Conservation (phyloP, 2,888 invertebrate genomes). For the Dynastes maya region DNA sequence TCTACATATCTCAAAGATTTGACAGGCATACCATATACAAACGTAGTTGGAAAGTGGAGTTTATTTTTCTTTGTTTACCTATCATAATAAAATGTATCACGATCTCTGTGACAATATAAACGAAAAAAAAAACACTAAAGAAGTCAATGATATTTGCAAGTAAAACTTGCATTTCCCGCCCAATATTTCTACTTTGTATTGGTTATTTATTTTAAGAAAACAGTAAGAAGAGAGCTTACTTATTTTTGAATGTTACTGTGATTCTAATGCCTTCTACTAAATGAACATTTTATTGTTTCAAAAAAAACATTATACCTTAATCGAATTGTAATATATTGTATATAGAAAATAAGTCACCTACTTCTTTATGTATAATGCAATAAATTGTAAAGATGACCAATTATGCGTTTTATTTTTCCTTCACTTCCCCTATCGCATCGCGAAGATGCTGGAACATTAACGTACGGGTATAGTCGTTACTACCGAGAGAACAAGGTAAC, state of each 20-base stretch:
- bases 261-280: constrained; percentile 67
- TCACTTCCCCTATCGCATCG: no score
- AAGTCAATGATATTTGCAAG: constrained; percentile 16
- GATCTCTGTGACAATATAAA: constrained; percentile 22
- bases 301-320: constrained; percentile 39
- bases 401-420: constrained; percentile 37
- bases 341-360: constrained; percentile 55
- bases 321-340: constrained; percentile 59
- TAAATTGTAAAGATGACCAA: constrained; percentile 54
- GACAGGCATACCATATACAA: neutral
- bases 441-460: no score
- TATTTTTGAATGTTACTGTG: constrained; percentile 63
- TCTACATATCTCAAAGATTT: constrained; percentile 44
- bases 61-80: no score
- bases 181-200: constrained; percentile 9
- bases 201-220: constrained; percentile 24
- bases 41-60: neutral
- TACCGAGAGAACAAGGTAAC: no score
- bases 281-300: constrained; percentile 54
- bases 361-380: constrained; percentile 63
- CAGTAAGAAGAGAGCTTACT: constrained; percentile 50
- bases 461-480: no score
- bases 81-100: neutral
- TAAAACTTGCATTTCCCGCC: constrained; percentile 15
- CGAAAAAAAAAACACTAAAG: neutral